Base-by-base conservation (phyloP, 1,140 invertebrate genomes). In the Hestina assimilis region DNA sequence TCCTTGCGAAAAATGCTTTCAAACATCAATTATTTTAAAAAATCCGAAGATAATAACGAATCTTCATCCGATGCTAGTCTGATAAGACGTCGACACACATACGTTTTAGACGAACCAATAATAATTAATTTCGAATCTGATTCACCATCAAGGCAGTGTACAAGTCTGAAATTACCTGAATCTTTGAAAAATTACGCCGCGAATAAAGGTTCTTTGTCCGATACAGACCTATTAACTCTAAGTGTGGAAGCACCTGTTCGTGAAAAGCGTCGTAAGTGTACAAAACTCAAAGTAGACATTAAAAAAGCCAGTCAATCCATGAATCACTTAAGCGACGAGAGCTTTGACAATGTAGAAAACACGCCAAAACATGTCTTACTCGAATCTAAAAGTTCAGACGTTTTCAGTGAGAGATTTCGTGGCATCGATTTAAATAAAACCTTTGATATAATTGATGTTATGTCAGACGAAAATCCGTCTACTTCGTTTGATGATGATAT, bases 21-120 rank as follows among this genome's bases (percentile, higher is more conserved):
- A 4, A 85, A 84, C 41, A 87, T 86, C 23, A 76, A 60, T 19
- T 83, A 85, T 59, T 86, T 87, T 55, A 80, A 83, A 50, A 85
- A 80, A 59, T 45, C 73, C 2, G 79, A 67, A 1, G 76, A 75
- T 1, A 54, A 65, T 8, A 11, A 4, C 0, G 58, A 60, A 35
- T 60, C 41, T n/a, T 63, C 33, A 14, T 21, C 40, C 7, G 56
- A 59, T 12, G 6, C 28, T 8, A 45, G 29, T 15, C 2, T 40
- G 42, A 64, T 45, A 17, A 33, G 28, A 53, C 63, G 45, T 6
- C 42, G 56, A 4, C 41, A 67, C 7, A 63, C 63, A 0, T 62
- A 63, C 12, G 59, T 54, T 4, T 24, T 33, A 2, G 41, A 68
- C 14, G 60, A 71, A 6, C 26, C 58, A 6, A 35, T 57, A 38